These are phyloP conservation scores for Stegastes partitus DNA, from an alignment of 2,113 vertebrate genomes.

Conservation along the genomic window DNA sequence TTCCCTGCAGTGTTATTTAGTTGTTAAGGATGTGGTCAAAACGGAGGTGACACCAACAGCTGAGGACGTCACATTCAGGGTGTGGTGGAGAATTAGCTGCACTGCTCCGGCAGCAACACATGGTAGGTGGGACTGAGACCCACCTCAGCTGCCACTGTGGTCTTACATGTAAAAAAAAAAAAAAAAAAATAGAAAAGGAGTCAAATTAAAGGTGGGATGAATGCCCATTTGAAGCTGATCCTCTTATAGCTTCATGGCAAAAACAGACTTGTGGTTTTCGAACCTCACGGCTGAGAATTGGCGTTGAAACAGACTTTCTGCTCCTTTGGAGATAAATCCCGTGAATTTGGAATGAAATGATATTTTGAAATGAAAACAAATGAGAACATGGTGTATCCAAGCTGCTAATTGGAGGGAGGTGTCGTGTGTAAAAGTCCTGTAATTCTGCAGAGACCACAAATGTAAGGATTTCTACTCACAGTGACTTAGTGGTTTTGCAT, in stretches of 20 bases:
- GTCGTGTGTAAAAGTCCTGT: background rate
- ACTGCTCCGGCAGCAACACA: constrained; percentile 19
- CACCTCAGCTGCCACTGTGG: constrained; percentile 51
- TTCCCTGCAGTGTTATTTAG: constrained; percentile 44
- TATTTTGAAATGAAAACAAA: constrained; percentile 65
- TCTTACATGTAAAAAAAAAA: constrained; percentile 30
- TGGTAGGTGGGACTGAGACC: constrained; percentile 22
- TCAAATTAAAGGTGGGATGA: constrained; percentile 59
- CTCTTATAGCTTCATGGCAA: constrained; percentile 51
- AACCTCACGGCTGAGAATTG: constrained; percentile 13
- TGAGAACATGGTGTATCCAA: constrained; percentile 14
- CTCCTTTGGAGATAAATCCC: constrained; percentile 3
- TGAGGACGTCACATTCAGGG: constrained; percentile 34
- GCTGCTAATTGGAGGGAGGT: constrained; percentile 28
- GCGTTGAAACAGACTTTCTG: background rate
- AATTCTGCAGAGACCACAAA: constrained; percentile 48
- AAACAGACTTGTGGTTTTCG: constrained; percentile 61
- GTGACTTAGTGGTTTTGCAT: constrained; percentile 4
- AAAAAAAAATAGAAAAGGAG: constrained; percentile 27
- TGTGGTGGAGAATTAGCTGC: constrained; percentile 32
- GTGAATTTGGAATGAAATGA: constrained; percentile 26
- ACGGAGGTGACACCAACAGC: constrained; percentile 32
- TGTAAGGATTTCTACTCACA: constrained; percentile 9
- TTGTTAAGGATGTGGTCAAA: constrained; percentile 65
- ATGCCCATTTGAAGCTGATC: constrained; percentile 30